Conservation (phyloP, 2,888 invertebrate genomes). For the Hypolimnas misippus region DNA sequence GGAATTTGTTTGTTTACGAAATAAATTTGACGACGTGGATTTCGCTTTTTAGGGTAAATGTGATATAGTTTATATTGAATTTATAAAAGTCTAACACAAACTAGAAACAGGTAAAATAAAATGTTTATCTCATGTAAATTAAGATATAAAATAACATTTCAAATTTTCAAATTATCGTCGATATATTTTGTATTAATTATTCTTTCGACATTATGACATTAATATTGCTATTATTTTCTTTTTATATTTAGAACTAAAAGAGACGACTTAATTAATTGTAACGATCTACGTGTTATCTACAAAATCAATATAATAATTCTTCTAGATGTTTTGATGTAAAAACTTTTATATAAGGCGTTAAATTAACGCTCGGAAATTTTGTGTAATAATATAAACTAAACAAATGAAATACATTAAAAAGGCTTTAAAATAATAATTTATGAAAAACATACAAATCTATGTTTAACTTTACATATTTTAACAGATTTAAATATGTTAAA, state of each 20-base stretch:
- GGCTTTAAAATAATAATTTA: too few species aligned
- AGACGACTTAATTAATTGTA: too few species aligned
- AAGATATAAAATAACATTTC: neutral
- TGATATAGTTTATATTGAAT: neutral
- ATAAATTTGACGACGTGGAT: neutral
- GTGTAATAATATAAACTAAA: too few species aligned
- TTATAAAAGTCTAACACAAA: neutral
- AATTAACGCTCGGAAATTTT: too few species aligned
- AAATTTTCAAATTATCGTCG: neutral
- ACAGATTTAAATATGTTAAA: too few species aligned
- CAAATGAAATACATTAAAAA: too few species aligned
- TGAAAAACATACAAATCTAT: too few species aligned
- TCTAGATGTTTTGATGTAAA: too few species aligned
- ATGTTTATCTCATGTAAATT: neutral
- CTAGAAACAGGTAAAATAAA: neutral
- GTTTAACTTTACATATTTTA: too few species aligned
- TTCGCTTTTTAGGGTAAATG: neutral
- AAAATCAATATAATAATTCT: too few species aligned
- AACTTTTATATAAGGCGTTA: too few species aligned
- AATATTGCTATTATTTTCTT: neutral
- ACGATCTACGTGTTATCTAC: too few species aligned
- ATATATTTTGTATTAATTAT: neutral
- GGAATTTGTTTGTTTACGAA: neutral
- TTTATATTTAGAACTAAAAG: neutral
- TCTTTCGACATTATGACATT: neutral